A percentile compares a stretch with the other conserved stretches of the same genome.
These are phyloP conservation scores for Amphilophus citrinellus DNA, from an alignment of 2,113 vertebrate genomes.

Conservation along the genomic window DNA sequence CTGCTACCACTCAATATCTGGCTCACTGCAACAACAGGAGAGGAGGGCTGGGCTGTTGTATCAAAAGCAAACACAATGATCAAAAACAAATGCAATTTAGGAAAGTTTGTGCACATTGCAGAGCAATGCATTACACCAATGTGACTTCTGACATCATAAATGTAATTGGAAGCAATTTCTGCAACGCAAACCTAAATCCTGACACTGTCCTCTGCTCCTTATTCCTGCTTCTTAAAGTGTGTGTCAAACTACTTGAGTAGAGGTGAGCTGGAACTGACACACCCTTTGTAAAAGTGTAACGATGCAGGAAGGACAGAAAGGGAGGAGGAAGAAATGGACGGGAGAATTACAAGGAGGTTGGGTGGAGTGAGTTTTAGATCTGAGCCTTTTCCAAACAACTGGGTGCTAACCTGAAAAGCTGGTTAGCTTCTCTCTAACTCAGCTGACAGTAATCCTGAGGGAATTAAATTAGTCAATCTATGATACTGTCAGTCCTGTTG, in stretches of 20 bases:
- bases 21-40: not conserved
- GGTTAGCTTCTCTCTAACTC: conserved; percentile 10
- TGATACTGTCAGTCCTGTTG: not conserved
- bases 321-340: conserved; percentile 10
- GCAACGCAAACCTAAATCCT: not conserved
- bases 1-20: not conserved
- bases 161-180: not conserved
- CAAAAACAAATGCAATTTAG: not conserved
- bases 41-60: not conserved
- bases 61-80: not conserved
- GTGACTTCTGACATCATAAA: not conserved
- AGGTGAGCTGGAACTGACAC: conserved; percentile 67
- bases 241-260: conserved; percentile 41
- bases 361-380: conserved; percentile 17
- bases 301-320: conserved; percentile 6
- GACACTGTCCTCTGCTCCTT: not conserved
- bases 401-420: conserved; percentile 11
- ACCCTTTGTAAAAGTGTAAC: conserved; percentile 70
- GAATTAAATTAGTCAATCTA: not conserved
- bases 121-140: not conserved
- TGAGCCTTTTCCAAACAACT: not conserved
- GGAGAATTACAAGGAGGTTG: conserved; percentile 16
- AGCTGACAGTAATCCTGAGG: not conserved
- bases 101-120: not conserved
- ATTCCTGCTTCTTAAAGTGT: not conserved